phyloP scores from a whole-genome alignment of 2,888 invertebrate genomes.

The Eilema caniola region DNA sequence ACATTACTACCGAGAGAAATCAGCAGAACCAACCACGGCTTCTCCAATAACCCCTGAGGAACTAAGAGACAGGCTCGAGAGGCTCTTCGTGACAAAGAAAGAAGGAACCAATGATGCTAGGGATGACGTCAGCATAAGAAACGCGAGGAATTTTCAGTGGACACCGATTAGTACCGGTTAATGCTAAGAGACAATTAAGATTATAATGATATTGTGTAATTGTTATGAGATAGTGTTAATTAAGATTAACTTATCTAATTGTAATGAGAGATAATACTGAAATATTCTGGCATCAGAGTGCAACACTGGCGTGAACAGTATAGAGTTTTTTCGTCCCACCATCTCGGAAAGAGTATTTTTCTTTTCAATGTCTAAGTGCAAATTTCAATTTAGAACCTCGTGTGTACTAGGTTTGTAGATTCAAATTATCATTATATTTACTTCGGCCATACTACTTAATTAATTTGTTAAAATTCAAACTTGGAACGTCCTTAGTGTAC shows the following conservation, averaged over 20 bases:
- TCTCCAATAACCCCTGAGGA: conserved; percentile 84
- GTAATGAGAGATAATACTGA: no score
- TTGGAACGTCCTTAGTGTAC: no score
- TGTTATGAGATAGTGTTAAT: not conserved
- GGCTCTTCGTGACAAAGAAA: conserved; percentile 82
- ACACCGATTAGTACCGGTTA: conserved; percentile 73
- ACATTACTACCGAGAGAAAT: conserved; percentile 74
- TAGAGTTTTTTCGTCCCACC: no score
- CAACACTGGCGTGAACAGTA: no score
- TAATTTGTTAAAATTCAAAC: no score
- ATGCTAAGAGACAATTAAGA: conserved; percentile 29
- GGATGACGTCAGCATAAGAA: conserved; percentile 72
- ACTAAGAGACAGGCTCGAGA: conserved; percentile 80
- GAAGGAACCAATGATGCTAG: conserved; percentile 56
- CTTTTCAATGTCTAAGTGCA: no score
- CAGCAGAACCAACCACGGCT: conserved; percentile 71
- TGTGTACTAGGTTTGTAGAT: no score
- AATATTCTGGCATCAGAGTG: no score
- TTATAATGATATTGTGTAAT: not conserved
- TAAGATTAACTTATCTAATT: not conserved
- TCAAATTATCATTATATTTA: no score
- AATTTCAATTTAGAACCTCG: no score
- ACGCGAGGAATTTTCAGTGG: conserved; percentile 79
- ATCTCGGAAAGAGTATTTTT: no score
- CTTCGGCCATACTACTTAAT: no score